phyloP scores from a whole-genome alignment of 1,140 invertebrate species.

The Heliconius melpomene region DNA sequence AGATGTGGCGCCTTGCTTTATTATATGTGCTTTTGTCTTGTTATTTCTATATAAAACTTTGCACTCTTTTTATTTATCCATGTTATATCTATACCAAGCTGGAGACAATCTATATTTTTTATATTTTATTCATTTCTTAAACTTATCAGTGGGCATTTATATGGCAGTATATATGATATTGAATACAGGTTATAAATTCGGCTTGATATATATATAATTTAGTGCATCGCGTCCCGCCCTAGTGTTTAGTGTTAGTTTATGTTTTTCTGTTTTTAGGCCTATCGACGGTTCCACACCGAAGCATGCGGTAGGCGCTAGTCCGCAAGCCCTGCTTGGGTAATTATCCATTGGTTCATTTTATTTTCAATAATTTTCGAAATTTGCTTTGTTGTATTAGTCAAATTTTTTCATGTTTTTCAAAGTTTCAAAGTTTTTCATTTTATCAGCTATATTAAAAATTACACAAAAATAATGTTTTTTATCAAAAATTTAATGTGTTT shows the following conservation, averaged over 20 bases:
- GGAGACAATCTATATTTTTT: neutral
- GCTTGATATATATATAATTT: slow-evolving; percentile 45
- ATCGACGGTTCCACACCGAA: slow-evolving; percentile 77
- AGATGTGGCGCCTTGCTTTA: slow-evolving; percentile 38
- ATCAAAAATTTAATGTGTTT: neutral
- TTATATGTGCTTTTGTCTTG: slow-evolving; percentile 27
- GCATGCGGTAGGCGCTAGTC: slow-evolving; percentile 79
- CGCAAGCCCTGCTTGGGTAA: slow-evolving; percentile 80
- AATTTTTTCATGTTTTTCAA: neutral
- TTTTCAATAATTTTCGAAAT: slow-evolving; percentile 2
- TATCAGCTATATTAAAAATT: neutral
- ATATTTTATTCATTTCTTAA: slow-evolving; percentile 4
- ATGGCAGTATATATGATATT: neutral
- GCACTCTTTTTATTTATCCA: slow-evolving; percentile 30
- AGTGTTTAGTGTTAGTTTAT: slow-evolving; percentile 70
- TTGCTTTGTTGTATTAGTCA: neutral
- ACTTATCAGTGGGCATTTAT: neutral
- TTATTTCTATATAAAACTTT: slow-evolving; percentile 24
- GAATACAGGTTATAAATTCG: neutral
- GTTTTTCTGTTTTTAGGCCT: slow-evolving; percentile 79
- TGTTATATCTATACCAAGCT: slow-evolving; percentile 42
- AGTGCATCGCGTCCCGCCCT: slow-evolving; percentile 46
- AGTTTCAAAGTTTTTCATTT: too few relatives aligned
- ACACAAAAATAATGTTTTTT: neutral
- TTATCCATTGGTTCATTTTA: slow-evolving; percentile 63